Base-by-base conservation (phyloP, 2,888 invertebrate species). In the Junonia oenone region DNA sequence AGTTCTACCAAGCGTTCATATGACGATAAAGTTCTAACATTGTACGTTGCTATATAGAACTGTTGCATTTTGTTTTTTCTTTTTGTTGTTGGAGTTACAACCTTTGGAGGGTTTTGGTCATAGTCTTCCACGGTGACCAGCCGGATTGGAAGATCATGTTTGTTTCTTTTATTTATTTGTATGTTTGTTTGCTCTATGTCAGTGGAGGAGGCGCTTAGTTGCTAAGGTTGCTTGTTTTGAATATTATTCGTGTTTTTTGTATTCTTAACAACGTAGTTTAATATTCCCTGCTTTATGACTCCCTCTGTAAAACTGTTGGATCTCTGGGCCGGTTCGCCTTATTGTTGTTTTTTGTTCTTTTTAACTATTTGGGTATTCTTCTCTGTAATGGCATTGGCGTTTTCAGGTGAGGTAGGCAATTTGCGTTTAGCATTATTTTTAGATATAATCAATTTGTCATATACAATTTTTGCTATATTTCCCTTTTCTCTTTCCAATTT, bases 221-320 rank as follows among this genome's bases (percentile, higher is more conserved):
- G 45, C 29, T 45, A 45, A 52, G 47, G 27, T 45, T 56, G 47
- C 29, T 52, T 45, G 13, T 43, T 9, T 27, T 45, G 45, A 4
- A 1, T 8, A 13, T 9, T 29, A 19, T 1, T 26, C n/a, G 31
- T 40, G 5, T 2, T 19, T 33, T 5, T 29, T 51, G 29, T 11
- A 31, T 13, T 52, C 35, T 31, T 45, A 31, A 22, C 29, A 27
- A 9, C n/a, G 35, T n/a, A 52, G 33, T 57, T 60, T 13, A 60
- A 43, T 38, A 57, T 57, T 17, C 57, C 47, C 38, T 57, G 45
- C 29, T 55, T 60, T 45, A 60, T 13, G 29, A 55, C 49, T 31
- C 59, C 54, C 29, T 55, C 55, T 11, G 60, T 54, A 13, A 54
- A 5, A 40, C 60, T 57, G 14, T 51, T 48, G 38, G 57, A 48